A percentile compares a stretch with the other conserved stretches of the same genome.
Evolutionary conservation across 2,797 vertebrate species (phyloP).

Genomic region (Octomys mimax): DNA sequence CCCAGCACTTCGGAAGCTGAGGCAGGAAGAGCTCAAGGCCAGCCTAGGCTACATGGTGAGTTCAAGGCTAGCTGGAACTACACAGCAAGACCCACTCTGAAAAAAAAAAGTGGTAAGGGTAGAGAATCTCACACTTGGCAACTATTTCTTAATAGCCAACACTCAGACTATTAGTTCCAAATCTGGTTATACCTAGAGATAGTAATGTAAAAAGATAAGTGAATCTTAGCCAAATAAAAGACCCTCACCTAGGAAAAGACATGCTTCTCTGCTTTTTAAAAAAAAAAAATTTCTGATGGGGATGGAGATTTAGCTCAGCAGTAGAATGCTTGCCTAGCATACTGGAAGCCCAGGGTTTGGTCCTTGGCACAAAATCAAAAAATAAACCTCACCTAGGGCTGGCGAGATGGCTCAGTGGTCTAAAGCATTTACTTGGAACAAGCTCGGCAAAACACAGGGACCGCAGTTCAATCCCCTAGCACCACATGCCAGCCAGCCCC

Average conservation of each 20-base stretch:
- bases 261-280: not conserved
- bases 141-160: not conserved
- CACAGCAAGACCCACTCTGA: not conserved
- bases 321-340: too few species aligned
- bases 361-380: too few species aligned
- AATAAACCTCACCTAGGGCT: too few species aligned
- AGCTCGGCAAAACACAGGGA: too few species aligned
- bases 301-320: too few species aligned
- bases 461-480: too few species aligned
- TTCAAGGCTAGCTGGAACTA: not conserved
- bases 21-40: not conserved
- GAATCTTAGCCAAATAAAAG: not conserved
- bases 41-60: not conserved
- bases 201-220: constrained; percentile 3
- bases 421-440: too few species aligned
- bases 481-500: too few species aligned
- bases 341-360: too few species aligned
- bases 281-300: too few species aligned
- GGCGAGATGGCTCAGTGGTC: too few species aligned
- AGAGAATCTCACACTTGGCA: not conserved
- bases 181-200: not conserved
- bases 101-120: not conserved
- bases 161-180: constrained; percentile 11
- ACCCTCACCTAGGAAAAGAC: not conserved
- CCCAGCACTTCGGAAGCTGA: not conserved